phyloP scores from a whole-genome alignment of 2,888 invertebrate species.

The Aphodius granarius region DNA sequence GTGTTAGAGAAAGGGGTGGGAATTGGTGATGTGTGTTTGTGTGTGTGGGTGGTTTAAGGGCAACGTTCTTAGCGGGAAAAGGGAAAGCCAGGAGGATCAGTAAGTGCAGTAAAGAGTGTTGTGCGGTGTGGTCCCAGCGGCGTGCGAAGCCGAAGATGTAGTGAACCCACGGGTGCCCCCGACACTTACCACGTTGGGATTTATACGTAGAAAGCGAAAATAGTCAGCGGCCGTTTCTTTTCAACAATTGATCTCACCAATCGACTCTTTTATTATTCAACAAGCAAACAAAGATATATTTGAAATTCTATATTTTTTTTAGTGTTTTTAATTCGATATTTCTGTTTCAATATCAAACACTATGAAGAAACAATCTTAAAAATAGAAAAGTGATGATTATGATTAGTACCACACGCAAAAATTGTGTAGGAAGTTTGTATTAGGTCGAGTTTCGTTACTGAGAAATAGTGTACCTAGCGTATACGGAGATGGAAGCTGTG shows the following conservation, averaged over 20 bases:
- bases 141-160: constrained; percentile 38
- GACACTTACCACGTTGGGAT: constrained; percentile 47
- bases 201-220: constrained; percentile 43
- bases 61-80: constrained; percentile 24
- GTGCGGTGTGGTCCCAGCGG: constrained; percentile 19
- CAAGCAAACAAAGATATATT: too few species aligned
- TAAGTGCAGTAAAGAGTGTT: constrained; percentile 42
- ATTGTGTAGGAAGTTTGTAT: neutral
- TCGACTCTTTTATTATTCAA: constrained; percentile 45
- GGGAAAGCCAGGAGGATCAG: constrained; percentile 36
- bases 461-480: neutral
- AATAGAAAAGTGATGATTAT: too few species aligned
- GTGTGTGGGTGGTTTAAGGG: constrained; percentile 27
- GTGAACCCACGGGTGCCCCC: constrained; percentile 45
- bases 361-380: too few species aligned
- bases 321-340: too few species aligned
- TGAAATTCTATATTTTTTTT: too few species aligned
- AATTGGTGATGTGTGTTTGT: neutral
- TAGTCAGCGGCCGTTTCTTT: constrained; percentile 45
- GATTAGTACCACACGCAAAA: neutral
- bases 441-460: neutral
- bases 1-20: constrained; percentile 29
- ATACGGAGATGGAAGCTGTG: neutral
- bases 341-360: too few species aligned
- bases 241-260: constrained; percentile 46